These are phyloP conservation scores for Cnemophilus loriae DNA, from an alignment of 2,113 vertebrate genomes.

Conservation along the genomic window DNA sequence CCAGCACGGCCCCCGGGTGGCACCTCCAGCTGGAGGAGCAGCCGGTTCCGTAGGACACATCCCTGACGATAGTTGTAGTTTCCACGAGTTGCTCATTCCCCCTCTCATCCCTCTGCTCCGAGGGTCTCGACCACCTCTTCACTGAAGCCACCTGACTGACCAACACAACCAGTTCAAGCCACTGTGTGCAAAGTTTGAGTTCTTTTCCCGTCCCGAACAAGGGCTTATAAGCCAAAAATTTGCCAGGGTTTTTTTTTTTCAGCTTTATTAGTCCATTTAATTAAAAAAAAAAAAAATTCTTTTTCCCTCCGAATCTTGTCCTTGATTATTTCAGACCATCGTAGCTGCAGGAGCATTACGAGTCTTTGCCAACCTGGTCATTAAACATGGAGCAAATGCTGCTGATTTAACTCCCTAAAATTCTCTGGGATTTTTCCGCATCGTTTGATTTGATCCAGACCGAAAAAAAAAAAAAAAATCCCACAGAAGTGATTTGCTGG, in stretches of 20 bases:
- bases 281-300: neutral
- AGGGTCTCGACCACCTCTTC: neutral
- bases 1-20: fast-evolving
- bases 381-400: fast-evolving
- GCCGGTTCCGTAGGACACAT: fast-evolving
- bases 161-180: neutral
- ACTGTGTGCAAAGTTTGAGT: fast-evolving
- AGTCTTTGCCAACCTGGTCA: neutral
- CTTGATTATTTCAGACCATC: neutral
- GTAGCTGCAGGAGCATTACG: neutral
- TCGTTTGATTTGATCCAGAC: neutral
- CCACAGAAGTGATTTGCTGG: neutral
- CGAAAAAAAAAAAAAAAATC: neutral
- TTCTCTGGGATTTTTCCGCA: neutral
- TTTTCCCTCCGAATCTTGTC: neutral
- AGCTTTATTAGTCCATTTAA: neutral
- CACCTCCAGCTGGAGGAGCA: neutral
- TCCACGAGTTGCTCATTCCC: fast-evolving
- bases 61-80: fast-evolving
- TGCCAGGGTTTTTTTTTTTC: fast-evolving
- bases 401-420: neutral
- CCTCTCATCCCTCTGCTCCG: neutral
- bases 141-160: neutral
- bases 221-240: neutral
- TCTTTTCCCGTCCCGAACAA: neutral